phyloP scores from a whole-genome alignment of 1,140 invertebrate genomes.

The Calephelis virginiensis region DNA sequence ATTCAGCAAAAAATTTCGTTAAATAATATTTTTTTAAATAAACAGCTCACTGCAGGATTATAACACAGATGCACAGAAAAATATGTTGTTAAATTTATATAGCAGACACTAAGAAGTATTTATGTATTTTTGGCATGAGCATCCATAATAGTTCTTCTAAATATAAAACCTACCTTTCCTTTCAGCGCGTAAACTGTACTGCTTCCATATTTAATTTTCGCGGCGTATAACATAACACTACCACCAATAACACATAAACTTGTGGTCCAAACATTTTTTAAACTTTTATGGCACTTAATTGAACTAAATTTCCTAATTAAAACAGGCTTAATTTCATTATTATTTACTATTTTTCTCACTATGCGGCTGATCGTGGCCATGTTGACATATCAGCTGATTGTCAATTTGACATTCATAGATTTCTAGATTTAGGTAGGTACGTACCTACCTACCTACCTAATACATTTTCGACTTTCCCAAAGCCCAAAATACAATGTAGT shows the following conservation, averaged over 20 bases:
- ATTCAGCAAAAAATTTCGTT: too few species aligned
- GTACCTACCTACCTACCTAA: too few species aligned
- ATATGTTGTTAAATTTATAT: not conserved
- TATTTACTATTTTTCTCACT: conserved; percentile 59
- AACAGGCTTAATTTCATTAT: conserved; percentile 52
- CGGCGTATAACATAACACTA: conserved; percentile 50
- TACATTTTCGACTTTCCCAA: too few species aligned
- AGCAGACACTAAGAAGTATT: not conserved
- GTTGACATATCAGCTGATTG: conserved; percentile 63
- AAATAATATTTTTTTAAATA: too few species aligned
- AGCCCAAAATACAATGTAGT: too few species aligned
- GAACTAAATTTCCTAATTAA: conserved; percentile 52
- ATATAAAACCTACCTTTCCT: conserved; percentile 56
- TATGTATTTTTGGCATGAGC: not conserved
- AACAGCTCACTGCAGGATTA: too few species aligned
- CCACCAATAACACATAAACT: conserved; percentile 64
- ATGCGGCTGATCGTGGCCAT: conserved; percentile 67
- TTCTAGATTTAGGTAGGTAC: not conserved
- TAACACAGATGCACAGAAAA: too few species aligned
- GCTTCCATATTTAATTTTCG: conserved; percentile 47
- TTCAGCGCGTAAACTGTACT: conserved; percentile 66
- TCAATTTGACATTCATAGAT: conserved; percentile 15
- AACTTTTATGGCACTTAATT: conserved; percentile 46
- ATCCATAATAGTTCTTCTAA: conserved; percentile 22
- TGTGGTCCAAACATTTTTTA: conserved; percentile 53